Evolutionary conservation across 2,888 invertebrate species (phyloP).

Genomic region (Cosmia trapezina): DNA sequence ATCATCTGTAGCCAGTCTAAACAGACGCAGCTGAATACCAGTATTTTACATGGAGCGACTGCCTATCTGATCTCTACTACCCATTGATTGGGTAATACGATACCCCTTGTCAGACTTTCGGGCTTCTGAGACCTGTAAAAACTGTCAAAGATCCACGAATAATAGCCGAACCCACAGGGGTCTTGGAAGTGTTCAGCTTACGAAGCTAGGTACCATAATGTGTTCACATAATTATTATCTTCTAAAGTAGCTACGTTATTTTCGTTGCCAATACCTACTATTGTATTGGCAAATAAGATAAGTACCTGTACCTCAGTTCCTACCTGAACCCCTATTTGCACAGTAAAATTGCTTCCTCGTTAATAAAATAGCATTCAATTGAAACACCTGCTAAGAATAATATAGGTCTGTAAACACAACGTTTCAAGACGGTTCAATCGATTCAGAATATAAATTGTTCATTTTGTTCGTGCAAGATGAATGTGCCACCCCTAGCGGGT

Average conservation of each 20-base stretch:
- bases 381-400: conserved; percentile 18
- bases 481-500: conserved; percentile 25
- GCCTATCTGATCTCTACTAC: no score
- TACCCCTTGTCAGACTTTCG: no score
- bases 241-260: not conserved
- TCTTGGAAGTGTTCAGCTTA: no score
- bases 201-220: no score
- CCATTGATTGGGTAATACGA: no score
- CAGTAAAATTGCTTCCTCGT: conserved; percentile 14
- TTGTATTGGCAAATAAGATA: not conserved
- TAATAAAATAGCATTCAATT: not conserved
- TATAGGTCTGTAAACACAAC: conserved; percentile 5
- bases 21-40: no score
- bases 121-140: no score
- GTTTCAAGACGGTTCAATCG: conserved; percentile 18
- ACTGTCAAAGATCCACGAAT: no score
- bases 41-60: no score
- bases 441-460: conserved; percentile 58
- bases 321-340: conserved; percentile 17
- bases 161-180: no score
- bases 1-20: no score
- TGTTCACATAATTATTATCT: not conserved
- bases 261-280: not conserved
- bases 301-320: no score
- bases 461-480: conserved; percentile 40